Percentiles rank a stretch among this genome's conserved stretches.
These are phyloP conservation scores for Podargus strigoides DNA, from an alignment of 2,797 vertebrate genomes.

Conservation along the genomic window DNA sequence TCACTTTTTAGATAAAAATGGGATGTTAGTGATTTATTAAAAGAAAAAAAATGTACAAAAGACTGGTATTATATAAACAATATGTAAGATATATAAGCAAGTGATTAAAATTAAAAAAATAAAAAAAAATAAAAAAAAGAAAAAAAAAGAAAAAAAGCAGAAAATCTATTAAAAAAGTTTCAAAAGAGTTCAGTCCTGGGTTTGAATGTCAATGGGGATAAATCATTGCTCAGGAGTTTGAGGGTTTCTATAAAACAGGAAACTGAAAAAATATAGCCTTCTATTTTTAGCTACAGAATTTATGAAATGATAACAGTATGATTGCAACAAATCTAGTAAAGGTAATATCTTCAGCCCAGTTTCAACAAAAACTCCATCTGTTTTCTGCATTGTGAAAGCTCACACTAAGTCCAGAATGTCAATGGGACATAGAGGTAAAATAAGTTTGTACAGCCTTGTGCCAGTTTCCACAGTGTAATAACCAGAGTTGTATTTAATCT, in stretches of 20 bases:
- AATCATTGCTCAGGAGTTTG: neutral
- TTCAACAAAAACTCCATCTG: neutral
- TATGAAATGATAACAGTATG: neutral
- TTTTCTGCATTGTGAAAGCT: constrained; percentile 10
- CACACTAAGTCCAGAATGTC: neutral
- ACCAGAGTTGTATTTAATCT: neutral
- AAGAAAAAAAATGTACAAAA: neutral
- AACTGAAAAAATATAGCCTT: neutral
- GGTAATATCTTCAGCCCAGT: neutral
- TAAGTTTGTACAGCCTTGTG: neutral
- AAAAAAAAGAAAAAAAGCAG: neutral
- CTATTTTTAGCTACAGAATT: neutral
- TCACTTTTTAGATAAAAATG: neutral
- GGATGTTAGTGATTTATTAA: neutral
- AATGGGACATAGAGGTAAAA: neutral
- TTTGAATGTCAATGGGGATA: neutral
- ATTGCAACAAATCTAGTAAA: neutral
- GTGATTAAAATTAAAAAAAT: neutral
- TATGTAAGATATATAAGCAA: neutral
- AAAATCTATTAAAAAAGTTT: neutral
- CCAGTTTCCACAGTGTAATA: neutral
- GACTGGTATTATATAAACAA: neutral
- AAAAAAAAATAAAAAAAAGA: neutral
- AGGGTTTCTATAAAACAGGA: neutral
- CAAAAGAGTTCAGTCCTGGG: neutral